Base-by-base conservation (phyloP, 2,797 vertebrate genomes). In the Chanos chanos region DNA sequence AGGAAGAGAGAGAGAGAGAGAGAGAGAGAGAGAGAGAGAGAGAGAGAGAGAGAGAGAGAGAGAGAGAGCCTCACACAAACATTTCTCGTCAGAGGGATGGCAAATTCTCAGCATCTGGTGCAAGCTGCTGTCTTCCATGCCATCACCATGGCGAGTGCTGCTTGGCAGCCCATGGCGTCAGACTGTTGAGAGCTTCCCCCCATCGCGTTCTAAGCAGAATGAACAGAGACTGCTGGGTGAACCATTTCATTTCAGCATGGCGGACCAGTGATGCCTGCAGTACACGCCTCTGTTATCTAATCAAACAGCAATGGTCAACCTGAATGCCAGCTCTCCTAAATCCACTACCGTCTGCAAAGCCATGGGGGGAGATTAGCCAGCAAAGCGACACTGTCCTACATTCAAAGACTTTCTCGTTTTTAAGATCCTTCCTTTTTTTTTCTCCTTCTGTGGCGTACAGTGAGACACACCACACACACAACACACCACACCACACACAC, bases 81-180 rank as follows among this genome's bases (percentile, higher is more conserved):
- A 57, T 27, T 67, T 75, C 78, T 77, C 63, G 75, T 78, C 73
- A 72, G 57, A 77, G 78, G 77, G 77, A 80, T 64, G 49, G 79
- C 81, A 88, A 86, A 88, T 82, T 87, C 85, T 83, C 77, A 82
- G 85, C 85, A 89, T 89, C 86, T 89, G 87, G 80, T 85, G 81
- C 81, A 82, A 83, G 84, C 78, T 72, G 75, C 78, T 83, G 78
- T 78, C 74, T 76, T 83, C 81, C 66, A 49, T 68, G 56, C 77
- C 80, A 74, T 78, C 71, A 30, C 73, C 59, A 73, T 34, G 76
- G 77, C 77, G 70, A 83, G 79, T 66, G 40, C 75, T 64, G 81
- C 77, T 85, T 87, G 85, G 84, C 61, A 41, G 25, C 33, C 5
- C 33, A 61, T 74, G 72, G 68, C 72, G 70, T 84, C 86, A 76